Evolutionary conservation across 2,113 vertebrate species (phyloP).

Genomic region (Suncus etruscus): DNA sequence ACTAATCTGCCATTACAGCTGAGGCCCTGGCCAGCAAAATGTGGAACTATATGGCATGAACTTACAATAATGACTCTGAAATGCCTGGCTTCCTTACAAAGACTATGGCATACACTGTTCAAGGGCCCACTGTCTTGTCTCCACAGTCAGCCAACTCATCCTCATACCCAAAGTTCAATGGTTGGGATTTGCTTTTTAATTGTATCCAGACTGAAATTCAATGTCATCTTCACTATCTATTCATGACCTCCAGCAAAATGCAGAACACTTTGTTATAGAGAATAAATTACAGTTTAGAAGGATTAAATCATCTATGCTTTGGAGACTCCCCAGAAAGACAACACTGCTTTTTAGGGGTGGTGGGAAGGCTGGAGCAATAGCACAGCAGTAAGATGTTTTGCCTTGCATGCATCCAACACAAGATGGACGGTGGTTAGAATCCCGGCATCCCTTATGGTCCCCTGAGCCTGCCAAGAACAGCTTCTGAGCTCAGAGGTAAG

Average conservation of each 20-base stretch:
- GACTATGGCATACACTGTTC: background rate
- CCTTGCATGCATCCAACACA: too few species aligned
- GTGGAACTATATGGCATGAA: background rate
- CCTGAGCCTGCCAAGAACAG: too few species aligned
- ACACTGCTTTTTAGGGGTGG: background rate
- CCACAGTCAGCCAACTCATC: background rate
- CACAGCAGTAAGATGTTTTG: too few species aligned
- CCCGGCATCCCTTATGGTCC: too few species aligned
- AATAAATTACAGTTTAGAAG: constrained; percentile 62
- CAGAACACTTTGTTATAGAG: constrained; percentile 43
- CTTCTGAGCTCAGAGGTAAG: too few species aligned
- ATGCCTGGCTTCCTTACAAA: constrained; percentile 22
- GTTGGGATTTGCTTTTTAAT: background rate
- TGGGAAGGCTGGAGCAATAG: too few species aligned
- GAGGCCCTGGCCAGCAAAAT: background rate
- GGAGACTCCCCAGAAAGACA: constrained; percentile 19
- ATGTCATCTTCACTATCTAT: constrained; percentile 51
- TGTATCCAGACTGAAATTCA: constrained; percentile 16
- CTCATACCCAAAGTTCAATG: background rate
- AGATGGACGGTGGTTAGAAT: too few species aligned
- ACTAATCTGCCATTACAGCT: background rate
- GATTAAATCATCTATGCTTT: constrained; percentile 56
- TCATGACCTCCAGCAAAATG: constrained; percentile 52
- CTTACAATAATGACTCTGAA: background rate
- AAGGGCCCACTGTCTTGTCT: background rate